Percentiles rank a stretch among this genome's conserved stretches.
phyloP scores from a whole-genome alignment of 2,113 vertebrate species.

The Accipiter cooperii region DNA sequence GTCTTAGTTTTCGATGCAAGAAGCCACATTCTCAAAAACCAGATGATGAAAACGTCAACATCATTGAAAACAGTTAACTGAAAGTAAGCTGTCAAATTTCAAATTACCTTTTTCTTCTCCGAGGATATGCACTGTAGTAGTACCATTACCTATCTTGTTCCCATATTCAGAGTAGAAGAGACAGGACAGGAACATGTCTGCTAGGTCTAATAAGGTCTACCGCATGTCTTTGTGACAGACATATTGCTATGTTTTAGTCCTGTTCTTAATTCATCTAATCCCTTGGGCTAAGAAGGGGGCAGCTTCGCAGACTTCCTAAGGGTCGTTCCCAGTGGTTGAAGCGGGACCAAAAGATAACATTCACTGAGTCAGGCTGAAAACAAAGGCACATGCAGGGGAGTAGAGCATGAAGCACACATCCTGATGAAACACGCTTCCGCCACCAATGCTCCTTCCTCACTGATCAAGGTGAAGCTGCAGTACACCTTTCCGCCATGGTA shows the following conservation, averaged over 20 bases:
- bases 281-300: no score
- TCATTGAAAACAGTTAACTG: not conserved
- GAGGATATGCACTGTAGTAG: not conserved
- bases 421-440: not conserved
- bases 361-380: not conserved
- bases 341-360: not conserved
- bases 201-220: not conserved
- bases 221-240: accelerated
- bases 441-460: not conserved
- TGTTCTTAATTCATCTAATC: no score
- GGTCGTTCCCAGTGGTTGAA: not conserved
- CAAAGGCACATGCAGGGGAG: accelerated
- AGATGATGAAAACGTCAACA: not conserved
- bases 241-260: not conserved
- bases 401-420: accelerated
- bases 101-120: not conserved
- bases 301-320: not conserved
- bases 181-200: not conserved
- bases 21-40: not conserved
- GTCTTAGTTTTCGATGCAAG: not conserved
- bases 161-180: not conserved
- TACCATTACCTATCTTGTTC: not conserved
- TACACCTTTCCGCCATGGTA: not conserved
- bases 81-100: not conserved
- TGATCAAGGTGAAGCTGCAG: not conserved